phyloP scores from a whole-genome alignment of 2,888 invertebrate species.

The Muscina levida region DNA sequence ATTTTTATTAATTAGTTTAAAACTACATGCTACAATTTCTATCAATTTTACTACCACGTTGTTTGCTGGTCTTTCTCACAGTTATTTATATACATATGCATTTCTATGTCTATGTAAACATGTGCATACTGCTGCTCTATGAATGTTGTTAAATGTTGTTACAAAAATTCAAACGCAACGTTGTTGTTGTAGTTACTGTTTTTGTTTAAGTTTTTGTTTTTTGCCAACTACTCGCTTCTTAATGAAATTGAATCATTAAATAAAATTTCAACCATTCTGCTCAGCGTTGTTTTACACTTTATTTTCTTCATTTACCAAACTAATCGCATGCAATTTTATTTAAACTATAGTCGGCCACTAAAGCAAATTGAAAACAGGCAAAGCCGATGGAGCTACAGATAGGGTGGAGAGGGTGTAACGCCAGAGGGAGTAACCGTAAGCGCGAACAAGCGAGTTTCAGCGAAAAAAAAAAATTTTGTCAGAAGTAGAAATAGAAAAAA shows the following conservation, averaged over 20 bases:
- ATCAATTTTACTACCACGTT: no score
- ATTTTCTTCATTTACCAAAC: slow-evolving; percentile 31
- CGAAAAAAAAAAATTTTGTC: not conserved
- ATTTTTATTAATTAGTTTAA: no score
- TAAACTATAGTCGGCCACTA: slow-evolving; percentile 22
- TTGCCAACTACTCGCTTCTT: slow-evolving; percentile 52
- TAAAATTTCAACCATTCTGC: slow-evolving; percentile 58
- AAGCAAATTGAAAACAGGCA: no score
- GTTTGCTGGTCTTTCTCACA: slow-evolving; percentile 2
- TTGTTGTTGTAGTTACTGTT: no score
- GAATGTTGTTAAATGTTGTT: slow-evolving; percentile 48
- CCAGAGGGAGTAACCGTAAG: no score
- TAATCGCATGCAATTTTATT: slow-evolving; percentile 61
- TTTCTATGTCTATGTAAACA: slow-evolving; percentile 23
- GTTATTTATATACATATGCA: slow-evolving; percentile 22
- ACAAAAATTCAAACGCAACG: slow-evolving; percentile 46
- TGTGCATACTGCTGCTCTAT: slow-evolving; percentile 18
- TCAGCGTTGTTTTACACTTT: slow-evolving; percentile 4
- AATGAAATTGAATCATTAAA: slow-evolving; percentile 66
- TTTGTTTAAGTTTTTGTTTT: slow-evolving; percentile 30
- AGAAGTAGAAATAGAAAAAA: slow-evolving; percentile 24
- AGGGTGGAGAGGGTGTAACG: no score
- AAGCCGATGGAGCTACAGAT: no score
- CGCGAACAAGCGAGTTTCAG: not conserved
- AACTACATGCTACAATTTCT: no score